Evolutionary conservation across 2,888 invertebrate species (phyloP), one percentile per base, ranked within the genome.

Genomic region (Dolomedes plantarius): DNA sequence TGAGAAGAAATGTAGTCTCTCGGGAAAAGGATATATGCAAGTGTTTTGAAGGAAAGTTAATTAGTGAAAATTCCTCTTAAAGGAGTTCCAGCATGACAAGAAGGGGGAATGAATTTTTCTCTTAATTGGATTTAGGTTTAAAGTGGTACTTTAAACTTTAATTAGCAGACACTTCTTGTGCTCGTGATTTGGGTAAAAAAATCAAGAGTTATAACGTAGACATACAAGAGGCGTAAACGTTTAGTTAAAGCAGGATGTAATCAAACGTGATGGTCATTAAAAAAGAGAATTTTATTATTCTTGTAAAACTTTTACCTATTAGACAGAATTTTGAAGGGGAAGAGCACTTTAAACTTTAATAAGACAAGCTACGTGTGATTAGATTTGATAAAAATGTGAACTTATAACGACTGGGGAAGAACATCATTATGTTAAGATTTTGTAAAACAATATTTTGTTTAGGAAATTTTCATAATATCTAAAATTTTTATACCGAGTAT

Each of bases 71-170:
- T 23, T 56, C 56, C 11, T 23, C 11, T 2, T 2, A 23, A 23
- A 23, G 23, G 23, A 6, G 56, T 46, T 46, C n/a, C 7, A 46
- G 2, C 23, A 56, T 23, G 56, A 23, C 56, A 56, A 16, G 23
- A 16, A 23, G 23, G 56, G 41, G 16, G 41, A 36, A 36, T 3
- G 23, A 56, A 16, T 23, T 19, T 23, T 23, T 6, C 11, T 1
- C 56, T 56, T 56, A 56, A 56, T 56, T 56, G 23, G 56, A 56
- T 56, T 56, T 23, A 3, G 56, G 3, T 56, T 56, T 56, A 56
- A 56, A 56, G 56, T 23, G 56, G 56, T 56, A 23, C 56, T 56
- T 56, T 56, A 56, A 56, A 56, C 5, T 56, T 56, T 56, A 56
- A 56, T 56, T 56, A 56, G 56, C 1, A 56, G 56, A 23, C 56